Conservation (phyloP, 2,888 invertebrate genomes). For the Caenorhabditis parvicauda region DNA sequence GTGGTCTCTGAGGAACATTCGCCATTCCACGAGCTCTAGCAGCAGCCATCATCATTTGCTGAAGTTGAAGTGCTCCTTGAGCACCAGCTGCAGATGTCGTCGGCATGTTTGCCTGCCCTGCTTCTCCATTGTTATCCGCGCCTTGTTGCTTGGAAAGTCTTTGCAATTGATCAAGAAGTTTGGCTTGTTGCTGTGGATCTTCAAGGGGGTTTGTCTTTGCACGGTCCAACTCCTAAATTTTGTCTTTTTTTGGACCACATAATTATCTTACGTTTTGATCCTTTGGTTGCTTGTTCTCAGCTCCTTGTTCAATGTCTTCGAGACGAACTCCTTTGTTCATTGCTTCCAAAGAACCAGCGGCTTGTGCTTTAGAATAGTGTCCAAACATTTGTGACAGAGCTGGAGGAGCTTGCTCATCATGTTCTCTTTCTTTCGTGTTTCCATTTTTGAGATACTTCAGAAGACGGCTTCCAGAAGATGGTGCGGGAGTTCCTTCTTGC, state of each 20-base stretch:
- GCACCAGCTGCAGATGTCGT: slow-evolving; percentile 6
- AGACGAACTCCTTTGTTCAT: slow-evolving; percentile 20
- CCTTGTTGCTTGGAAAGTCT: slow-evolving; percentile 25
- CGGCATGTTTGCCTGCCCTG: slow-evolving; percentile 16
- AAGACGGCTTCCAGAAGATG: slow-evolving; percentile 34
- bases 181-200: slow-evolving; percentile 45
- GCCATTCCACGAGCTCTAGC: too few species aligned
- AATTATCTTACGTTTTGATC: too few species aligned
- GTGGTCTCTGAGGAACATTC: too few species aligned
- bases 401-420: slow-evolving; percentile 16
- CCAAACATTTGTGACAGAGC: slow-evolving; percentile 22
- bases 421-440: slow-evolving; percentile 16
- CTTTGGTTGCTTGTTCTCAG: slow-evolving; percentile 3
- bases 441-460: slow-evolving; percentile 8
- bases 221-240: too few species aligned
- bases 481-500: neutral
- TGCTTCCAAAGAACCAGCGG: neutral
- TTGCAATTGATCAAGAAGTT: slow-evolving; percentile 35
- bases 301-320: slow-evolving; percentile 30
- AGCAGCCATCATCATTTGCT: too few species aligned
- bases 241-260: too few species aligned
- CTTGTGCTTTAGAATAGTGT: slow-evolving; percentile 4
- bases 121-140: slow-evolving; percentile 7
- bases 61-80: slow-evolving; percentile 4
- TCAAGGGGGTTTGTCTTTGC: slow-evolving; percentile 31